Base-by-base conservation (phyloP, 2,797 vertebrate species). In the Leuciscus waleckii region DNA sequence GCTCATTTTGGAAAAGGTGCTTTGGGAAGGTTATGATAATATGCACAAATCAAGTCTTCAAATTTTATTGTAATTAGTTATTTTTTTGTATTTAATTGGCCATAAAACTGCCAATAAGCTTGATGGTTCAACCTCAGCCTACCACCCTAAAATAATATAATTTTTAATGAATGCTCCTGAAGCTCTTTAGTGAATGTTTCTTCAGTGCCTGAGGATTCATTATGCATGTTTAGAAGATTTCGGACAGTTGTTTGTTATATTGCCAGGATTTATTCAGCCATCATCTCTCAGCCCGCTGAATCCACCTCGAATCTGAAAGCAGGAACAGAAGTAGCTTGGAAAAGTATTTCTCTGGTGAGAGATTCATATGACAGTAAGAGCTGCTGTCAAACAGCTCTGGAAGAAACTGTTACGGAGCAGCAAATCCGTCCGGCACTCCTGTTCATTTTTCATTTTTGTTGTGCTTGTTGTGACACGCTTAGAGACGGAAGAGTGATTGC, bases 361-460 rank as follows among this genome's bases (percentile, higher is more conserved):
- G 68, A 43, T 71, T 61, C 54, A 35, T 73, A 82, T 82, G 80
- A 43, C 80, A 82, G 51, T 46, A 73, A 74, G 39, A 61, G 19
- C 39, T 9, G 54, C 54, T 82, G 69, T 46, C 81, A 74, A n/a
- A 54, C 69, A 6, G 51, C 80, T 82, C 69, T 61, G 56, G 39
- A 61, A 46, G 81, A 74, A 46, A 63, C 65, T 74, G 58, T 85
- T 46, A 63, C 43, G 13, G 39, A n/a, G 58, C 69, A 74, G 41
- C 63, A 67, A 58, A 85, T 80, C 79, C 67, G 61, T 77, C 58
- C 37, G 17, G 54, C 54, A 41, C 73, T 86, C 46, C 70, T 76
- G 79, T 82, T 82, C 85, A 76, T 82, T 81, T 76, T 81, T 81
- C 71, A 67, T 49, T 86, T 86, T 82, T 86, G 79, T 58, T 79